Conservation (phyloP, 2,888 invertebrate species). For the Rotaria socialis region DNA sequence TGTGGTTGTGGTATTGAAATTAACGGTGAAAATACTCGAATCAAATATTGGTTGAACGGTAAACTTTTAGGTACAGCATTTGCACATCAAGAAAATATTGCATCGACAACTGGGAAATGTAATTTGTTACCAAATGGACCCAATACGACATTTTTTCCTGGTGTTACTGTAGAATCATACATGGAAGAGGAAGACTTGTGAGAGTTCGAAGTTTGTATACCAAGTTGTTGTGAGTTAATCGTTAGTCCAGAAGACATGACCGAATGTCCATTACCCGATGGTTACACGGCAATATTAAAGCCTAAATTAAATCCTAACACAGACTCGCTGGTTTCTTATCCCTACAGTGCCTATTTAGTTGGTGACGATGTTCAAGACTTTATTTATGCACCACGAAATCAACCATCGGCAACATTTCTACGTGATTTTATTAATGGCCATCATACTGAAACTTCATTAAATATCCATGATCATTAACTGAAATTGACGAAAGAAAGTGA, state of each 20-base stretch:
- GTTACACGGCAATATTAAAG: neutral
- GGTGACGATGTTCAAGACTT: neutral
- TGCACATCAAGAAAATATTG: neutral
- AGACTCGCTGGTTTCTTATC: neutral
- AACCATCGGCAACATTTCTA: neutral
- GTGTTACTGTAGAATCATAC: neutral
- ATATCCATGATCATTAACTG: neutral
- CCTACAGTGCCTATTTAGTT: neutral
- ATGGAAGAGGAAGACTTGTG: no score
- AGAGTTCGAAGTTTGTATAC: rapidly evolving
- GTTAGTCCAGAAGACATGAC: neutral
- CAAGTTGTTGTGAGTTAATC: neutral
- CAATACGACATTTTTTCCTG: neutral
- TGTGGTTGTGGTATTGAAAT: slow-evolving; percentile 36
- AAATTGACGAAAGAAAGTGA: neutral
- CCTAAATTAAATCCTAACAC: neutral
- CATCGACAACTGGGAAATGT: neutral
- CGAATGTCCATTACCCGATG: neutral
- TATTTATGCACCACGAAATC: neutral
- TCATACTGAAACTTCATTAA: neutral
- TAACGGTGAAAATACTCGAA: neutral
- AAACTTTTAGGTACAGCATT: neutral
- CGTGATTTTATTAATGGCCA: neutral
- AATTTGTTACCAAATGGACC: neutral
- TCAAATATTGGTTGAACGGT: slow-evolving; percentile 12